A percentile compares a stretch with the other conserved stretches of the same genome.
These are phyloP conservation scores for Leptogaster cylindrica DNA, from an alignment of 2,888 invertebrate genomes.

Conservation along the genomic window DNA sequence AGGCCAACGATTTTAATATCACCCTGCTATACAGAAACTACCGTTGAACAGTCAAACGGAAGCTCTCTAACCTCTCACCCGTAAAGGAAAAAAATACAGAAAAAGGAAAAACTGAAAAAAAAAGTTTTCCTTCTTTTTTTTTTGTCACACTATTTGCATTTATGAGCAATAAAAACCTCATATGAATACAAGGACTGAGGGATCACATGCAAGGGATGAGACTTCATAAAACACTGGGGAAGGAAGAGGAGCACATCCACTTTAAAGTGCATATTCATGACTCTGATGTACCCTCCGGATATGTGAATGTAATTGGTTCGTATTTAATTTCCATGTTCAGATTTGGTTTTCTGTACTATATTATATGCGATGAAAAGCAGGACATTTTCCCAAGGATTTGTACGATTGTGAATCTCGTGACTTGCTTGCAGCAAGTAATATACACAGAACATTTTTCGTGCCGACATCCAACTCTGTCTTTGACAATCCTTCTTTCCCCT, in stretches of 20 bases:
- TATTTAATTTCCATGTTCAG: constrained; percentile 25
- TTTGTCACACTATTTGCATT: constrained; percentile 35
- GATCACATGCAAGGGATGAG: constrained; percentile 20
- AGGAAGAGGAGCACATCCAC: neutral
- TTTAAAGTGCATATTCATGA: constrained; percentile 17
- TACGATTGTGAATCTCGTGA: neutral
- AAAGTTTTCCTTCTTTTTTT: constrained; percentile 5
- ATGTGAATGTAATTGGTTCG: constrained; percentile 22
- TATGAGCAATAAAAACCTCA: constrained; percentile 32
- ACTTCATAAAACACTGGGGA: too few species aligned
- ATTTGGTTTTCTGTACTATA: neutral
- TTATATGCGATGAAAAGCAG: neutral
- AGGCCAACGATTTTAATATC: constrained; percentile 16
- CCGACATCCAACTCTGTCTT: too few species aligned
- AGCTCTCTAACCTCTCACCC: constrained; percentile 15
- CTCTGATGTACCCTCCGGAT: neutral
- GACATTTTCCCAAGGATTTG: neutral
- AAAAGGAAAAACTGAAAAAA: neutral
- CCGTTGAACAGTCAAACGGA: constrained; percentile 10
- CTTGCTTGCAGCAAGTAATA: too few species aligned
- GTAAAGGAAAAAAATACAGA: neutral
- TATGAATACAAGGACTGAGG: constrained; percentile 8
- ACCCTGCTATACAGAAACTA: constrained; percentile 3
- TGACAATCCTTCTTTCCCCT: neutral
- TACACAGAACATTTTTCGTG: too few species aligned